Evolutionary conservation across 2,888 invertebrate species (phyloP), one percentile per base, ranked within the genome.

Genomic region (Diarsia dahlii): DNA sequence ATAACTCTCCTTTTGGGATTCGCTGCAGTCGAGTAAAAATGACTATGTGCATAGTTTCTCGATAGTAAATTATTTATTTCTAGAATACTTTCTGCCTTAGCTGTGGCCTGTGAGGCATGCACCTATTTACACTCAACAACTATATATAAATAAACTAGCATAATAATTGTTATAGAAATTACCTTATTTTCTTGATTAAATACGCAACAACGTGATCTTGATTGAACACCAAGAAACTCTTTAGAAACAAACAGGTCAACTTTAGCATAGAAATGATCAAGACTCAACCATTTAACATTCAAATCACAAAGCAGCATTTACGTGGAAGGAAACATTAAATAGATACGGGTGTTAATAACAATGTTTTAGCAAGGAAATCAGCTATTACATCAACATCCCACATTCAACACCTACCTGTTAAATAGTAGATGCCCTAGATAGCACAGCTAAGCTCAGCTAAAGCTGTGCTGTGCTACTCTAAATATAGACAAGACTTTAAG

Each of bases 381-480:
- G 84, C 84, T 82, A 89, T 89, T 90, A 88, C 86, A 76, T 85
- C 87, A 71, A 81, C 91, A 84, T 91, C 90, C 92, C 89, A 91
- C 91, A 78, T 80, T 70, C 75, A 85, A 88, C 89, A 89, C 90
- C 90, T 90, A 92, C 92, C 89, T 87, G 83, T 81, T 18, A 80
- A 85, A 88, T 86, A 88, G 88, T 81, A 86, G 87, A 88, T 89
- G 93, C 89, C 94, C 94, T 93, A 95, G 91, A 93, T 94, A 74
- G 90, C 86, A 13, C 28, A 80, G 69, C 56, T 76, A 71, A 79
- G 76, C n/a, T n/a, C n/a, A n/a, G n/a, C n/a, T n/a, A n/a, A n/a
- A n/a, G n/a, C 60, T 62, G 2, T 39, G 39, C 58, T 23, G 58
- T 34, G 60, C 63, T 78, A 54, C 52, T 87, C 91, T 94, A 92